A percentile compares a stretch with the other conserved stretches of the same genome.
Evolutionary conservation across 2,888 invertebrate genomes (phyloP).

Genomic region (Mesorhabditis sp.): DNA sequence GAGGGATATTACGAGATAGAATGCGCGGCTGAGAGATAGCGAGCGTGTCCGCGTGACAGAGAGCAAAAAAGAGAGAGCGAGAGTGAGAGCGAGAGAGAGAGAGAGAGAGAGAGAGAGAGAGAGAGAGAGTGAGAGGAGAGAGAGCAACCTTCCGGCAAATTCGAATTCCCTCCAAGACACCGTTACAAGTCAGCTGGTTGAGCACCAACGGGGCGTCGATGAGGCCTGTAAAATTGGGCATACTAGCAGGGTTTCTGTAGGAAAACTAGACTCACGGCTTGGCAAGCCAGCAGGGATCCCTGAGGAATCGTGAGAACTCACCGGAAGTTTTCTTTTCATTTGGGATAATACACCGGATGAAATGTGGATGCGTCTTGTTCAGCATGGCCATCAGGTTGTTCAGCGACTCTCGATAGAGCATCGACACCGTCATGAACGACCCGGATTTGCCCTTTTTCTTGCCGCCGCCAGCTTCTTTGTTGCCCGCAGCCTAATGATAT

Average conservation of each 20-base stretch:
- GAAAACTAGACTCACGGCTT: not conserved
- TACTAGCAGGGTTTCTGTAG: conserved; percentile 11
- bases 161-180: conserved; percentile 99
- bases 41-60: no score
- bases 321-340: conserved; percentile 66
- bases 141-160: conserved; percentile 80
- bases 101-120: not conserved
- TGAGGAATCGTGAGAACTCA: conserved; percentile 3
- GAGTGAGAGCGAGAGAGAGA: not conserved
- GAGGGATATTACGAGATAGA: no score
- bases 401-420: conserved; percentile 70
- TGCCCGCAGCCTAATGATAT: no score
- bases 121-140: no score
- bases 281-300: not conserved
- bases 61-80: no score
- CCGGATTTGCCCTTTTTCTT: conserved; percentile 53
- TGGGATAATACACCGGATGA: conserved; percentile 99
- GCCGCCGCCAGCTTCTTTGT: conserved; percentile 37
- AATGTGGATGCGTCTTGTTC: conserved; percentile 95
- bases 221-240: conserved; percentile 68
- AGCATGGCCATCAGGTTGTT: conserved; percentile 89
- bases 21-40: no score
- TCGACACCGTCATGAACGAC: conserved; percentile 88
- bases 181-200: conserved; percentile 99
- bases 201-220: conserved; percentile 97